These are phyloP conservation scores for Channa striata DNA, from an alignment of 2,797 vertebrate species.

Conservation along the genomic window DNA sequence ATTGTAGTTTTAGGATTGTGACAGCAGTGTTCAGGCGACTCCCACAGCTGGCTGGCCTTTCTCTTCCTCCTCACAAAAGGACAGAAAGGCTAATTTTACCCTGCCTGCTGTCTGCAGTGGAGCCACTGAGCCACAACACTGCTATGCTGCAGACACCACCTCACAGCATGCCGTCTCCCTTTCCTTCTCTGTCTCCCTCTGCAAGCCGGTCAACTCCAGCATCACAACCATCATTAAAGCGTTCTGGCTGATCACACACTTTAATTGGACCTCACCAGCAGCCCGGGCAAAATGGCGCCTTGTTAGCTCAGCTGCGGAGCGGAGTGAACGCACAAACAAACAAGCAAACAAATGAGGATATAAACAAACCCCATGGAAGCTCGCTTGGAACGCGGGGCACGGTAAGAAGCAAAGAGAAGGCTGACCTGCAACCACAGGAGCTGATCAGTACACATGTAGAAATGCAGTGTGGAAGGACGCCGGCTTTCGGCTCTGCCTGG, in stretches of 20 bases:
- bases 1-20: slow-evolving; percentile 1
- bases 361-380: slow-evolving; percentile 68
- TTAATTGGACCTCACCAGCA: slow-evolving; percentile 84
- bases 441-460: slow-evolving; percentile 39
- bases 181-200: slow-evolving; percentile 36
- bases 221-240: slow-evolving; percentile 85
- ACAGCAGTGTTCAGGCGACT: slow-evolving; percentile 22
- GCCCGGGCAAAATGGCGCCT: slow-evolving; percentile 78
- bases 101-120: slow-evolving; percentile 69
- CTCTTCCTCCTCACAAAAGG: slow-evolving; percentile 51
- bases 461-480: slow-evolving; percentile 12
- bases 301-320: slow-evolving; percentile 85
- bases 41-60: slow-evolving; percentile 33
- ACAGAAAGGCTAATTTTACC: slow-evolving; percentile 66
- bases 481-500: slow-evolving; percentile 17
- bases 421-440: slow-evolving; percentile 60
- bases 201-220: slow-evolving; percentile 73
- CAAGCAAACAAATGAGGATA: slow-evolving; percentile 74
- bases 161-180: slow-evolving; percentile 70
- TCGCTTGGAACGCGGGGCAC: slow-evolving; percentile 38
- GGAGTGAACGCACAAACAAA: slow-evolving; percentile 72
- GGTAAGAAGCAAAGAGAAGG: slow-evolving; percentile 20
- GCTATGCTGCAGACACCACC: slow-evolving; percentile 70
- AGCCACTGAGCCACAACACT: slow-evolving; percentile 76
- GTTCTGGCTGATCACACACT: slow-evolving; percentile 87